Evolutionary conservation across 2,113 vertebrate species (phyloP), one percentile per base, ranked within the genome.

Genomic region (Pogona vitticeps): DNA sequence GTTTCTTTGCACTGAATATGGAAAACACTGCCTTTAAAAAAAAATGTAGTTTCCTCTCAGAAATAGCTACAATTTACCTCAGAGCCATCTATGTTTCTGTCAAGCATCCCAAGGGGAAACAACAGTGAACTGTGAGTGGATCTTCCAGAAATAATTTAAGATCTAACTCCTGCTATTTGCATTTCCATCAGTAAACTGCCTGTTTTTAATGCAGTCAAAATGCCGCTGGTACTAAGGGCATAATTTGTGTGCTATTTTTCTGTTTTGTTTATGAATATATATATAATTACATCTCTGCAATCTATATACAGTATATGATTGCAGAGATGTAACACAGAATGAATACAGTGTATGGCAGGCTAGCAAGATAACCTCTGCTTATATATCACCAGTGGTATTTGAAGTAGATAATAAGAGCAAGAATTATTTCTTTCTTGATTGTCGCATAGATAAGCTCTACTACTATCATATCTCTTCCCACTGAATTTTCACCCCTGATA

Each of bases 401-500:
- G 14, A 52, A 33, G 31, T 13, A 31, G 42, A 17, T 52, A 76
- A 42, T 56, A 82, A 82, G 15, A 56, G 21, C 7, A 73, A 70
- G 84, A 2, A 46, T 28, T 84, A 65, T 14, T 61, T 86, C n/a
- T 68, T 26, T 9, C 33, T 87, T 23, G 9, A 75, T 33, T 70
- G 61, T 13, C 8, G 4, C 2, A 0, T 38, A 81, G 0, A 18
- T 0, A 20, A 6, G 15, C 58, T 80, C 71, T 83, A 1, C 0
- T 13, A 73, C 63, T 73, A 23, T 73, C 61, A 0, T 75, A 78
- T 84, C 36, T 87, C 88, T 88, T 91, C 20, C 26, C 17, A 38
- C 0, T 0, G 28, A 52, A 1, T 61, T 5, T 4, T 58, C 42
- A 76, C 8, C 36, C 4, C 14, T 76, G 83, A 0, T 68, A 63